These are phyloP conservation scores for Meloe dianella DNA, from an alignment of 2,888 invertebrate species.

Conservation along the genomic window DNA sequence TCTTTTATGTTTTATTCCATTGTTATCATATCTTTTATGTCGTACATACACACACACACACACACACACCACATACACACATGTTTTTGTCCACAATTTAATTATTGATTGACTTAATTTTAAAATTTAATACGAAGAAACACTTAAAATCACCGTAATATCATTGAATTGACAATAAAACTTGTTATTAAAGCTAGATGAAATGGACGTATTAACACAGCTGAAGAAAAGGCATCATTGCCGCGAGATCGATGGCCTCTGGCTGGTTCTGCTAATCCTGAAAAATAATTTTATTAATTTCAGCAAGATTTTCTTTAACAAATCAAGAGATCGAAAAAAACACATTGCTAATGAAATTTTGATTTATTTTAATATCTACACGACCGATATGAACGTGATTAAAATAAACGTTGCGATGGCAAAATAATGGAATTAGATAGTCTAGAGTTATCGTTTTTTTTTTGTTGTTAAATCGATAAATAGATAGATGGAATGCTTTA, in stretches of 20 bases:
- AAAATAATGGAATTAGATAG: too few relatives aligned
- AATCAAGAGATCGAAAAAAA: neutral
- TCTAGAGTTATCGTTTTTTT: too few relatives aligned
- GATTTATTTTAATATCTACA: neutral
- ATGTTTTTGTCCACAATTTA: neutral
- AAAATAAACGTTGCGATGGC: too few relatives aligned
- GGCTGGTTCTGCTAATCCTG: constrained; percentile 58
- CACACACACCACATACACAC: too few relatives aligned
- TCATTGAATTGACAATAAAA: constrained; percentile 19
- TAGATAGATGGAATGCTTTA: too few relatives aligned
- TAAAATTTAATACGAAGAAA: neutral
- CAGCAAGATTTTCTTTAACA: neutral
- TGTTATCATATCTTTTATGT: neutral
- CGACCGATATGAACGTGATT: neutral
- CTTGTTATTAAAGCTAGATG: constrained; percentile 31
- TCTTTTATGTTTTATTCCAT: neutral
- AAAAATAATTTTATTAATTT: constrained; percentile 26
- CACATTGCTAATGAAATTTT: neutral
- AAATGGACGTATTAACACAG: constrained; percentile 29
- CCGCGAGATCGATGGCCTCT: constrained; percentile 55
- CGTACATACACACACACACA: too few relatives aligned
- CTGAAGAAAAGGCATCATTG: constrained; percentile 47
- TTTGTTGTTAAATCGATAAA: too few relatives aligned
- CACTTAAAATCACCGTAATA: constrained; percentile 35
- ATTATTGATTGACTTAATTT: neutral